Percentiles rank a stretch among this genome's conserved stretches.
phyloP scores from a whole-genome alignment of 1,140 invertebrate species.

The Vollenhovia emeryi region DNA sequence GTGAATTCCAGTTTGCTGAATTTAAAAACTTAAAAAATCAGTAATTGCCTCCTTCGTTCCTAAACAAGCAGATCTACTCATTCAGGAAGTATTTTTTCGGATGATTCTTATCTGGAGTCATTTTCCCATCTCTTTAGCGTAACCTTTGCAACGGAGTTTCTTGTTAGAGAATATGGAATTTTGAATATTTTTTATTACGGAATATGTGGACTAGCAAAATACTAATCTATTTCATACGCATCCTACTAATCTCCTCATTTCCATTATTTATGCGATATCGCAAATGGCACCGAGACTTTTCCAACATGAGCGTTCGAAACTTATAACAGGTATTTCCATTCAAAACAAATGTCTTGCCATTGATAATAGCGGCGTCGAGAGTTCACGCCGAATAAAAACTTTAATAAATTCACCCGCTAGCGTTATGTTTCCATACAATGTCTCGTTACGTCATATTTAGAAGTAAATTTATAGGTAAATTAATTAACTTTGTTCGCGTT shows the following conservation, averaged over 20 bases:
- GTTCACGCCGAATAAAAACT: not conserved
- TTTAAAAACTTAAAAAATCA: not conserved
- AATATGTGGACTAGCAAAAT: not conserved
- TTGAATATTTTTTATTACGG: not conserved
- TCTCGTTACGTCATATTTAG: not conserved
- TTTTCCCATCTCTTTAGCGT: not conserved
- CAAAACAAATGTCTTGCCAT: conserved; percentile 24
- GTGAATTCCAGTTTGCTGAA: not conserved
- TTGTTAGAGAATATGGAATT: not conserved
- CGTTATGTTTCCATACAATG: not conserved
- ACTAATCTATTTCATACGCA: not conserved
- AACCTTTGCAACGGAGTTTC: not conserved
- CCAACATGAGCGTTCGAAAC: not conserved
- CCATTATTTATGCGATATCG: not conserved
- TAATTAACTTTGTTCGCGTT: not conserved
- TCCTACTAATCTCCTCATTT: not conserved
- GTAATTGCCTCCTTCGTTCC: not conserved
- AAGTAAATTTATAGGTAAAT: not conserved
- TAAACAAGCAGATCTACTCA: not conserved
- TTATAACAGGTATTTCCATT: conserved; percentile 6
- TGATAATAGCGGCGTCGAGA: conserved; percentile 8
- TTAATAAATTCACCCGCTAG: conserved; percentile 24
- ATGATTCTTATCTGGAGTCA: not conserved
- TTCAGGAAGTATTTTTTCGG: not conserved
- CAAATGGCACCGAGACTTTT: not conserved